Evolutionary conservation across 2,113 vertebrate genomes (phyloP).

Genomic region (Hippocampus zosterae): DNA sequence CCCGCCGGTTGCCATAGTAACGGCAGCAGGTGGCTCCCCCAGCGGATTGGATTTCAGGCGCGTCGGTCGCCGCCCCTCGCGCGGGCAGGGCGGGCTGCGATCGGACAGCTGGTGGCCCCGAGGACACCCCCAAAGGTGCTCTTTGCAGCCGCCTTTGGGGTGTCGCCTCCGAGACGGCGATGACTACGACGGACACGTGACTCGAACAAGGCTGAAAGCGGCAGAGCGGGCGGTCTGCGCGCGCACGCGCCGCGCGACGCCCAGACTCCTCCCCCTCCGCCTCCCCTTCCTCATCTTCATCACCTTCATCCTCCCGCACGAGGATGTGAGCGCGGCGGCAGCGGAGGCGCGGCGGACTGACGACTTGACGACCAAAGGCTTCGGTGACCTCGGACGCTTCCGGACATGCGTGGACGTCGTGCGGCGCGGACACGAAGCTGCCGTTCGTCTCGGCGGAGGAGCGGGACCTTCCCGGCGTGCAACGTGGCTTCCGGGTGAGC

Average conservation of each 20-base stretch:
- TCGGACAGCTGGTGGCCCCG: too few relatives aligned
- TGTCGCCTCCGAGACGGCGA: too few relatives aligned
- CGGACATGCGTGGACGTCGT: background rate
- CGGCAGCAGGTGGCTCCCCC: background rate
- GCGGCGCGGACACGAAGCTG: background rate
- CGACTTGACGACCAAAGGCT: background rate
- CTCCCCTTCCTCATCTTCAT: background rate
- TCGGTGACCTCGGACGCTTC: background rate
- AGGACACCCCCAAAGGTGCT: too few relatives aligned
- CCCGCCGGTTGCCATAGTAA: constrained; percentile 1
- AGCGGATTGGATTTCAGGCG: too few relatives aligned
- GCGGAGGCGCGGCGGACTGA: background rate
- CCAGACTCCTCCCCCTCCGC: background rate
- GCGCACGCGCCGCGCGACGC: background rate
- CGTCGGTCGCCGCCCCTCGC: too few relatives aligned
- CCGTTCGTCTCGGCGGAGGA: background rate
- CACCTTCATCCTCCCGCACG: background rate
- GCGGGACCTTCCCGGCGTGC: too few relatives aligned
- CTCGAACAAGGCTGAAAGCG: too few relatives aligned
- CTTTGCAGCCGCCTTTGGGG: too few relatives aligned
- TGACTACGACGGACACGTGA: too few relatives aligned
- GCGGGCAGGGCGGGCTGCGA: too few relatives aligned
- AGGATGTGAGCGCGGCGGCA: background rate
- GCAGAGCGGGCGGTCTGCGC: too few relatives aligned
- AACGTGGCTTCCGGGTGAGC: background rate